phyloP scores from a whole-genome alignment of 2,113 vertebrate genomes.

The Centrocercus urophasianus region DNA sequence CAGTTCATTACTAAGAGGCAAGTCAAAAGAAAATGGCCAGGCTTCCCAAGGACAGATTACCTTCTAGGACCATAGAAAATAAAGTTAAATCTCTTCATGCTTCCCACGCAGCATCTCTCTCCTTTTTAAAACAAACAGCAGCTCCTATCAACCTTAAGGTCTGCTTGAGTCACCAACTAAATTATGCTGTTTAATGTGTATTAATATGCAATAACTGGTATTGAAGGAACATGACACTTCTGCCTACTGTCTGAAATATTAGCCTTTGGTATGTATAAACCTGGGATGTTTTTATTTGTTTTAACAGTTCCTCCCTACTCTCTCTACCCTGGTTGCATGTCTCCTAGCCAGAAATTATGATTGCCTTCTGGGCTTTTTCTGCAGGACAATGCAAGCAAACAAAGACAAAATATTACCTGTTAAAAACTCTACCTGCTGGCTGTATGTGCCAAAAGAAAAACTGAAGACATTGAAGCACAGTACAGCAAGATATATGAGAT shows the following conservation, averaged over 20 bases:
- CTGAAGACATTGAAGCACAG: background rate
- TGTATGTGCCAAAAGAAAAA: background rate
- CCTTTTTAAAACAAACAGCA: background rate
- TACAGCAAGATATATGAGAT: background rate
- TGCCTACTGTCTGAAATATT: background rate
- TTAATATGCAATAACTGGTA: background rate
- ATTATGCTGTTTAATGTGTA: background rate
- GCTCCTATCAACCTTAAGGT: background rate
- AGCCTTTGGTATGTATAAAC: background rate
- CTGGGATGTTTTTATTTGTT: background rate
- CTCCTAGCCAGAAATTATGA: background rate
- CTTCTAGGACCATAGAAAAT: background rate
- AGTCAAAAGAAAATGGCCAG: background rate
- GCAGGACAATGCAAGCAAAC: fast-evolving
- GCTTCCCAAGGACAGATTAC: background rate
- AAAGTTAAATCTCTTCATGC: background rate
- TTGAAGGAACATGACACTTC: background rate
- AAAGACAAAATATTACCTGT: background rate
- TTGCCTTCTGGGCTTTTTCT: background rate
- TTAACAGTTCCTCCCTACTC: background rate
- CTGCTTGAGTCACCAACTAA: background rate
- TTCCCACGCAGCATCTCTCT: background rate
- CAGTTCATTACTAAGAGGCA: background rate
- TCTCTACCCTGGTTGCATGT: background rate
- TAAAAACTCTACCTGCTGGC: background rate